Evolutionary conservation across 2,113 vertebrate species (phyloP), one percentile per base, ranked within the genome.

Genomic region (Carettochelys insculpta): DNA sequence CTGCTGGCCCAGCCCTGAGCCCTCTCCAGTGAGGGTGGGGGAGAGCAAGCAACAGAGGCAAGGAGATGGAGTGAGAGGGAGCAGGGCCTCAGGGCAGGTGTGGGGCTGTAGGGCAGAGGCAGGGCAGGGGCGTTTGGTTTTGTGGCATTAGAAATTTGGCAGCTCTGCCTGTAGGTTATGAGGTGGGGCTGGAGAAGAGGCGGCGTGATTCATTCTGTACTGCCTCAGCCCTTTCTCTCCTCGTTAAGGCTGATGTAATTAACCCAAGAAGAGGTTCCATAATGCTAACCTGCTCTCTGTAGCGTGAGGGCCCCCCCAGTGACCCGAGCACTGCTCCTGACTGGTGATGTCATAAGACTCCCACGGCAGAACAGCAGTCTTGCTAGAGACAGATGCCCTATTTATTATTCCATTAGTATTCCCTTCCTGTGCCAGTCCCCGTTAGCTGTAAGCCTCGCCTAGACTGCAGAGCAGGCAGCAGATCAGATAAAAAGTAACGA

Each of bases 401-500:
- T 91, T 95, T 90, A 93, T 92, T 93, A 87, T 89, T 29, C 8
- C 1, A 94, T 97, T 95, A 94, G 88, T 96, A 96, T 97, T 96
- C 95, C 87, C 90, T 77, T 88, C 50, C 12, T 87, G 90, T 95
- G 85, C 90, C 3, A 2, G 31, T 81, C 94, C n/a, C 77, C 86
- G 94, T 77, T 86, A 80, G 89, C 95, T 76, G 86, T 95, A 94
- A 96, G 90, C 86, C 80, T 77, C 89, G 82, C 90, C 96, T 89
- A 96, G 94, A 94, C 96, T 92, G 83, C 94, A 45, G 88, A 75
- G 87, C 83, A 41, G 92, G 90, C 90, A 92, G 93, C 95, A 94
- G 95, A 97, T 97, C 97, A 96, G 93, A 96, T 96, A 96, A 96
- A 96, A 95, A 97, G 95, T 96, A 95, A 96, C 96, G 97, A 96